Evolutionary conservation across 2,113 vertebrate species (phyloP).

Genomic region (Rhea pennata): DNA sequence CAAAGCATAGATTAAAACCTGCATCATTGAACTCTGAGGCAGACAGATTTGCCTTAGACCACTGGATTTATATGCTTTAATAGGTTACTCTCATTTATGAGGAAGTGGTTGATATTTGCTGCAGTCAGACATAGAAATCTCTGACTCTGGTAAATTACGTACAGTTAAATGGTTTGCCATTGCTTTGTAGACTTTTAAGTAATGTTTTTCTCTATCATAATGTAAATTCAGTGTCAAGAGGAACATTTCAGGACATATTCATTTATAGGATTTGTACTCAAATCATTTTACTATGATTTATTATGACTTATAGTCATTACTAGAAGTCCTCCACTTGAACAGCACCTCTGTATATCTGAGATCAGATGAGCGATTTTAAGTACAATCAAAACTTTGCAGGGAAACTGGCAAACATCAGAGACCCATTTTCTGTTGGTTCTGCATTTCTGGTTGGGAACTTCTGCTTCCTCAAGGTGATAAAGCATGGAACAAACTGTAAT

Average conservation of each 20-base stretch:
- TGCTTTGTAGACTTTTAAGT: neutral
- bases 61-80: neutral
- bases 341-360: neutral
- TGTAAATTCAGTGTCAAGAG: neutral
- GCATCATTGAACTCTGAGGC: neutral
- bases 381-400: neutral
- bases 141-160: neutral
- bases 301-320: too few relatives aligned
- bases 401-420: neutral
- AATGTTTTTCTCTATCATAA: neutral
- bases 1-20: neutral
- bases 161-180: neutral
- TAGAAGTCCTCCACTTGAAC: neutral
- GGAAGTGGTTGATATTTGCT: neutral
- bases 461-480: neutral
- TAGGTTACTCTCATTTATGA: neutral
- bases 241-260: neutral
- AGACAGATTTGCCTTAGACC: neutral
- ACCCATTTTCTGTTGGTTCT: neutral
- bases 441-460: neutral
- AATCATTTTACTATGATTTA: neutral
- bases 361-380: accelerated
- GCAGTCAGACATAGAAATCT: neutral
- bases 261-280: neutral
- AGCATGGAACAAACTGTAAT: neutral